Evolutionary conservation across 2,888 invertebrate species (phyloP).

Genomic region (Abscondita cerata): DNA sequence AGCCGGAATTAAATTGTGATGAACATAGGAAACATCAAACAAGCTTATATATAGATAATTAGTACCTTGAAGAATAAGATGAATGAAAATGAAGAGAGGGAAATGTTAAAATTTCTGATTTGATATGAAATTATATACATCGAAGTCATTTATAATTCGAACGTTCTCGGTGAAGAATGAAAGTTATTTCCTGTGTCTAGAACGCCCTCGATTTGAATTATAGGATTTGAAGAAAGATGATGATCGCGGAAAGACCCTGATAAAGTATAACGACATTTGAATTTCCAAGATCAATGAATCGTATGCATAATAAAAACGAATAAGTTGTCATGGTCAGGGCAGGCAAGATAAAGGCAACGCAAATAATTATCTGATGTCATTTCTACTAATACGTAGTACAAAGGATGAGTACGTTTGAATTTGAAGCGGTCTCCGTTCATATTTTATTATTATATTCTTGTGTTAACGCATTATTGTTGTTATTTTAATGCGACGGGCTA

Average conservation of each 20-base stretch:
- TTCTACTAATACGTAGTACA: slow-evolving; percentile 26
- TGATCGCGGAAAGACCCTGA: slow-evolving; percentile 22
- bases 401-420: slow-evolving; percentile 13
- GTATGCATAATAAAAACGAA: slow-evolving; percentile 12
- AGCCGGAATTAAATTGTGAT: no score
- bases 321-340: slow-evolving; percentile 25
- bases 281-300: slow-evolving; percentile 17
- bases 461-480: slow-evolving; percentile 34
- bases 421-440: slow-evolving; percentile 17
- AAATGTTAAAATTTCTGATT: no score
- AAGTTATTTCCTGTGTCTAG: background rate
- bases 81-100: no score
- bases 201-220: background rate
- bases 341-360: background rate
- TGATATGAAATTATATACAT: no score
- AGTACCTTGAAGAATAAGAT: no score
- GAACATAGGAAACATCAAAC: no score
- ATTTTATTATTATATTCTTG: slow-evolving; percentile 24
- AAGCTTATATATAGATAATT: no score
- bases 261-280: slow-evolving; percentile 26
- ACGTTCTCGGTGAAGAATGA: no score
- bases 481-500: slow-evolving; percentile 31
- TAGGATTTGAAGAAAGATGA: background rate
- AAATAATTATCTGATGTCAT: slow-evolving; percentile 30
- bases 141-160: no score